Percentiles rank a stretch among this genome's conserved stretches.
Evolutionary conservation across 2,797 vertebrate genomes (phyloP).

Genomic region (Falco naumanni): DNA sequence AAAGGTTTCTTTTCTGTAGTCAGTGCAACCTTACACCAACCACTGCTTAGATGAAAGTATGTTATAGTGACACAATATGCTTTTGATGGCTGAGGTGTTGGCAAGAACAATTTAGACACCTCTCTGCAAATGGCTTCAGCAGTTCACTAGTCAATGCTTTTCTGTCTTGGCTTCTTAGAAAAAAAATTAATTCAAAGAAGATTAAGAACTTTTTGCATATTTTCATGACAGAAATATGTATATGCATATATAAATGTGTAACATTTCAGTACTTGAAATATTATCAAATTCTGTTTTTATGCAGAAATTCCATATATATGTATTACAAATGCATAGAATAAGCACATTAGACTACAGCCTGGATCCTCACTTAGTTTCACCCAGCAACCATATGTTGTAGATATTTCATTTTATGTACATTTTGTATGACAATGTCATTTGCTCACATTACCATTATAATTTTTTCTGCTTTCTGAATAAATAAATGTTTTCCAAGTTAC

Average conservation of each 20-base stretch:
- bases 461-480: not conserved
- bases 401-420: not conserved
- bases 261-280: not conserved
- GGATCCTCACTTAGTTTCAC: not conserved
- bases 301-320: not conserved
- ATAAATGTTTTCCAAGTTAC: not conserved
- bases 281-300: not conserved
- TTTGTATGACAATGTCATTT: not conserved
- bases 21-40: not conserved
- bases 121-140: not conserved
- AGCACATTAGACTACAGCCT: not conserved
- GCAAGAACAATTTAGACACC: not conserved
- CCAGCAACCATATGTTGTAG: not conserved
- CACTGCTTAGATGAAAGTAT: not conserved
- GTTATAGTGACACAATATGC: not conserved
- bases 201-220: not conserved
- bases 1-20: not conserved
- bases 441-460: not conserved
- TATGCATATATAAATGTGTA: not conserved
- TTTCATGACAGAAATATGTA: not conserved
- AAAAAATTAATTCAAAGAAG: not conserved
- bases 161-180: not conserved
- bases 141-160: not conserved
- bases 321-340: not conserved
- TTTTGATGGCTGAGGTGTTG: not conserved